A percentile compares a stretch with the other conserved stretches of the same genome.
These are phyloP conservation scores for Noctua pronuba DNA, from an alignment of 2,888 invertebrate species.

Conservation along the genomic window DNA sequence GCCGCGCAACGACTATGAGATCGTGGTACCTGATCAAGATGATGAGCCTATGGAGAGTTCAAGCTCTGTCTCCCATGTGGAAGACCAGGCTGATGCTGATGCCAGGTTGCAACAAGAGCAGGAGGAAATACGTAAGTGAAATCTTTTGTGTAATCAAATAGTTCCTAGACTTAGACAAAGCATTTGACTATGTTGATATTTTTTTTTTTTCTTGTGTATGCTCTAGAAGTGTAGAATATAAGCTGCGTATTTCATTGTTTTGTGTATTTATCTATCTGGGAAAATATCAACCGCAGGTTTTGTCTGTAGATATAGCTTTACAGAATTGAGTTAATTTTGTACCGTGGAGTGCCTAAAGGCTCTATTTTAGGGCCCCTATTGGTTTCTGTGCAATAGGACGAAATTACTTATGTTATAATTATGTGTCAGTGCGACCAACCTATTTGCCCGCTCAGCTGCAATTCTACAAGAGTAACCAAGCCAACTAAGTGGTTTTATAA, in stretches of 20 bases:
- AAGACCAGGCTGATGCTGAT: slow-evolving; percentile 97
- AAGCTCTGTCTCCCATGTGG: slow-evolving; percentile 83
- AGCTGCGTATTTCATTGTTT: background rate
- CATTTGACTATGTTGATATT: slow-evolving; percentile 5
- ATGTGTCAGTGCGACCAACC: background rate
- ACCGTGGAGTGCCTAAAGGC: slow-evolving; percentile 6
- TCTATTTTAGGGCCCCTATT: background rate
- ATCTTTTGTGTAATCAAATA: background rate
- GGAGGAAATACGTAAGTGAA: slow-evolving; percentile 91
- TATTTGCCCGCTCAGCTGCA: background rate
- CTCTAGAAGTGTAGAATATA: background rate
- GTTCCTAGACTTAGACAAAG: background rate
- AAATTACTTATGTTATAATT: background rate
- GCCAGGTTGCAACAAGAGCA: slow-evolving; percentile 92
- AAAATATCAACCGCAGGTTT: background rate
- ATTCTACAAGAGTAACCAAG: background rate
- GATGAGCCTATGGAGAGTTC: slow-evolving; percentile 77
- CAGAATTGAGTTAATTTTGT: background rate
- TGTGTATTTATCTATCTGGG: background rate
- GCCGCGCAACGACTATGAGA: slow-evolving; percentile 99
- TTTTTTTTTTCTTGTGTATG: background rate
- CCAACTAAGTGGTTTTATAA: too few species aligned
- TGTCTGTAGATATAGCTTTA: background rate
- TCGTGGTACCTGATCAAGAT: slow-evolving; percentile 97
- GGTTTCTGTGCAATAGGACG: background rate